These are phyloP conservation scores for Philotrypesis tridentata DNA, from an alignment of 1,140 invertebrate species.

Conservation along the genomic window DNA sequence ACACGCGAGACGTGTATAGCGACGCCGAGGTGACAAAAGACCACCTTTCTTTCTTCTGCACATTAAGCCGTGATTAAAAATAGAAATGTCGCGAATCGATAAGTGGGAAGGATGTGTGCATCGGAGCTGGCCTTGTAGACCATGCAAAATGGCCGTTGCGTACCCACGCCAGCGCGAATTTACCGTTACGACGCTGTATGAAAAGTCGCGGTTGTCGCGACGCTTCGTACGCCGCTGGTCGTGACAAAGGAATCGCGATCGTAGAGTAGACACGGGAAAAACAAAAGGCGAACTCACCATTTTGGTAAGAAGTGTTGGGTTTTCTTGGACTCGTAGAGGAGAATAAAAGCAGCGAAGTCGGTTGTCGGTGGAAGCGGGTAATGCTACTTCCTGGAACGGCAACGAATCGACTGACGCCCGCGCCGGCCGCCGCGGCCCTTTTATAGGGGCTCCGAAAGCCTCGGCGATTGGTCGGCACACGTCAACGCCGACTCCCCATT, in stretches of 20 bases:
- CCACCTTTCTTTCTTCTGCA: background rate
- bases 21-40: background rate
- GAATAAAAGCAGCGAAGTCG: slow-evolving; percentile 51
- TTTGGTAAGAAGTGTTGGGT: slow-evolving; percentile 37
- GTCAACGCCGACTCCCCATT: background rate
- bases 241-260: too few relatives aligned
- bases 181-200: background rate
- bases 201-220: background rate
- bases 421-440: background rate
- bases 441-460: background rate
- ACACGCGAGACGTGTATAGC: background rate
- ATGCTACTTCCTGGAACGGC: slow-evolving; percentile 49
- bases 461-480: background rate
- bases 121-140: background rate
- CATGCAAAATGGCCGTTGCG: slow-evolving; percentile 36
- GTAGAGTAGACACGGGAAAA: too few relatives aligned
- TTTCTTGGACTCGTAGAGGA: slow-evolving; percentile 28
- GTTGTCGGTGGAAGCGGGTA: slow-evolving; percentile 52
- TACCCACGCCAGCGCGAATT: background rate
- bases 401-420: slow-evolving; percentile 38
- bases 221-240: too few relatives aligned
- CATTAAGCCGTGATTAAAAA: background rate
- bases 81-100: background rate
- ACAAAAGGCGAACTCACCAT: slow-evolving; percentile 31
- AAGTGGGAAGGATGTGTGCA: background rate